Evolutionary conservation across 1,140 invertebrate genomes (phyloP).

Genomic region (Tetramorium alpestre): DNA sequence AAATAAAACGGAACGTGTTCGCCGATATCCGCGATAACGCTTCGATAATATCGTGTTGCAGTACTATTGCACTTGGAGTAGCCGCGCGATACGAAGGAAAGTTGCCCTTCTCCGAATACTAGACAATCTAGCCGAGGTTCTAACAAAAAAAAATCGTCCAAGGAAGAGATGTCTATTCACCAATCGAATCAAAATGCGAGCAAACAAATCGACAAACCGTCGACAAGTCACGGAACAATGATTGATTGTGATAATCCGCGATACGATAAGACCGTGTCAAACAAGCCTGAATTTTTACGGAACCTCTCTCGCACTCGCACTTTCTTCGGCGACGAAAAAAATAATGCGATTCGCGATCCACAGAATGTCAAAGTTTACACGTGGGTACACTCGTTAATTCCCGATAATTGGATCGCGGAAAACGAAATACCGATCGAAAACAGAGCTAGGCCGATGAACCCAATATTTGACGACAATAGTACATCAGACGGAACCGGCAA

Average conservation of each 20-base stretch:
- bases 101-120: background rate
- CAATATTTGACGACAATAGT: background rate
- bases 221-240: background rate
- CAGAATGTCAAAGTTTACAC: background rate
- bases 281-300: background rate
- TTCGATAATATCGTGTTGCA: constrained; percentile 48
- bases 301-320: no score
- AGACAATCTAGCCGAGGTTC: background rate
- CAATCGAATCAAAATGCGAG: background rate
- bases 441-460: background rate
- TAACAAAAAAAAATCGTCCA: background rate
- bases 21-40: background rate
- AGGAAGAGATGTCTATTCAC: no score
- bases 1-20: background rate
- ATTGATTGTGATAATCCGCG: background rate
- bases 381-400: background rate
- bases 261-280: background rate
- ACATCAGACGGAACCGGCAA: background rate
- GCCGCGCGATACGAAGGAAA: constrained; percentile 18
- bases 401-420: background rate
- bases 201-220: background rate
- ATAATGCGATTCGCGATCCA: background rate
- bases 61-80: constrained; percentile 1
- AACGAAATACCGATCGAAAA: background rate
- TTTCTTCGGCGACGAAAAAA: background rate